A percentile compares a stretch with the other conserved stretches of the same genome.
phyloP scores from a whole-genome alignment of 2,113 vertebrate genomes.

The Panthera leo region DNA sequence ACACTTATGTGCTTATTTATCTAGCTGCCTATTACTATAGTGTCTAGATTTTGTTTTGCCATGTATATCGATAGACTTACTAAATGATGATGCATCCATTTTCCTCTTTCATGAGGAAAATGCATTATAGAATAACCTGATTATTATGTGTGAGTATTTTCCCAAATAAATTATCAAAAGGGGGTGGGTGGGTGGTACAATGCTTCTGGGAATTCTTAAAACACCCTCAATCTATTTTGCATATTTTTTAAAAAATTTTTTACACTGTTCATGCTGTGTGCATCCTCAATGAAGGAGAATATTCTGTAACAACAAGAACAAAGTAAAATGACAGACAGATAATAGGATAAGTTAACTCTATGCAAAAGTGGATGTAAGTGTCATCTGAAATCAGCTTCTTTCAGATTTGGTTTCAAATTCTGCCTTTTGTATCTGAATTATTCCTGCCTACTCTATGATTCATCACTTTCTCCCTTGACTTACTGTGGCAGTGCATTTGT shows the following conservation, averaged over 20 bases:
- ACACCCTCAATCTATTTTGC: background rate
- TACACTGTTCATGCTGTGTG: background rate
- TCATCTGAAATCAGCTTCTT: background rate
- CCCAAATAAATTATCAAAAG: background rate
- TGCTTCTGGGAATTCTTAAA: background rate
- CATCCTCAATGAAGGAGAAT: background rate
- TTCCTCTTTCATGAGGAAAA: background rate
- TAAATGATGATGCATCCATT: background rate
- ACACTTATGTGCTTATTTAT: rapidly evolving
- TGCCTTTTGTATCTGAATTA: background rate
- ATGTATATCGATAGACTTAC: background rate
- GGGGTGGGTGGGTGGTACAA: background rate
- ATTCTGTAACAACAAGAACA: background rate
- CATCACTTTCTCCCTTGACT: background rate
- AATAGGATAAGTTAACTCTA: background rate
- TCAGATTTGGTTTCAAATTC: background rate
- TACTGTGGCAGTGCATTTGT: background rate
- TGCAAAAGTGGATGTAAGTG: background rate
- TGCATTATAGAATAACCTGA: background rate
- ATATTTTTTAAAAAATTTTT: background rate
- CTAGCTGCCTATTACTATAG: background rate
- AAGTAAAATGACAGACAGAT: background rate
- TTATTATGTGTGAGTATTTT: background rate
- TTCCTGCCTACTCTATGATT: background rate
- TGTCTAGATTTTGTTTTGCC: background rate